Base-by-base conservation (phyloP, 2,888 invertebrate species). In the Deilephila elpenor region DNA sequence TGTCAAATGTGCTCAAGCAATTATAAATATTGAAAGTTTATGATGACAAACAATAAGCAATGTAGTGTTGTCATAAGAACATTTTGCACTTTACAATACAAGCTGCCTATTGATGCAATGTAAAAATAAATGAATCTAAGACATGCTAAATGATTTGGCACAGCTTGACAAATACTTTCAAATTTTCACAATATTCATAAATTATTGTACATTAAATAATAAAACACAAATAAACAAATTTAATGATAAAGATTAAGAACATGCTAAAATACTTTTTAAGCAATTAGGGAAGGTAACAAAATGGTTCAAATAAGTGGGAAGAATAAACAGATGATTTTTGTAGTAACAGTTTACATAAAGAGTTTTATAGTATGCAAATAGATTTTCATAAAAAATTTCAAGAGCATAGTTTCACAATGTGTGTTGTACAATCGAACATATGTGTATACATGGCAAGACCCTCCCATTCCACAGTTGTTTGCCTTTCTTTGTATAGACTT, bases 401-500 rank as follows among this genome's bases (percentile, higher is more conserved):
- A 64, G 19, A 67, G 25, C 25, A 73, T 59, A 37, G n/a, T 73
- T 59, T 29, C 67, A 67, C n/a, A 67, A 73, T 73, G 37, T 53
- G 53, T 53, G 19, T 53, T 17, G n/a, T 44, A 51, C 34, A 72
- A 19, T 34, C 51, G 34, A 37, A 72, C 64, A 67, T 56, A 56
- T 67, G 67, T 62, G 25, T 56, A 61, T 37, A 70, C 60, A 72
- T 44, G 29, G 73, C 71, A 73, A 76, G 74, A 78, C 74, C 77
- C 79, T 76, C 73, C 71, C 74, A 75, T 77, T 77, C 73, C 75
- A 80, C 78, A 77, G 76, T 74, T 74, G 74, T 72, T 72, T 73
- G 74, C 72, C 77, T 80, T 76, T 72, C 73, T 76, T 79, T 78
- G 74, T 76, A 76, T 72, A 79, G 62, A 74, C 75, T 79, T 74